Evolutionary conservation across 2,797 vertebrate species (phyloP).

Genomic region (Chelon labrosus): DNA sequence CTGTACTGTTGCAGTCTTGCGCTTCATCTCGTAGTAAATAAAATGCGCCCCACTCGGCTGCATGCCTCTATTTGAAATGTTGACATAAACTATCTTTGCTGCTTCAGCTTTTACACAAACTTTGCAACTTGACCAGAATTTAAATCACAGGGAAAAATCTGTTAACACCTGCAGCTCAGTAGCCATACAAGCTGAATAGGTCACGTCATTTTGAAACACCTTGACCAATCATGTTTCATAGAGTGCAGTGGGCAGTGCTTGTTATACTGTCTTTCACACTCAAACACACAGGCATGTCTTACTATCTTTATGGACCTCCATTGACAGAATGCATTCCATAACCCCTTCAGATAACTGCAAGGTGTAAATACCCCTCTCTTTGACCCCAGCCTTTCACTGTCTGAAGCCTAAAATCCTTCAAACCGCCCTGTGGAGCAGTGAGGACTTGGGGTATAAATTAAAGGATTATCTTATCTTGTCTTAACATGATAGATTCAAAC

Average conservation of each 20-base stretch:
- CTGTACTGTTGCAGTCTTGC: too few relatives aligned
- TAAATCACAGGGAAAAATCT: neutral
- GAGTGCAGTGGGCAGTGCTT: constrained; percentile 18
- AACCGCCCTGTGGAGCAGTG: neutral
- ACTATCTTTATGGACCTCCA: neutral
- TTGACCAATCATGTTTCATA: constrained; percentile 29
- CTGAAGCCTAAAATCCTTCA: neutral
- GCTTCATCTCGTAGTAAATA: too few relatives aligned
- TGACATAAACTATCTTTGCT: too few relatives aligned
- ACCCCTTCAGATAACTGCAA: neutral
- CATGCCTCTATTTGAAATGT: too few relatives aligned
- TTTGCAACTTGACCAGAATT: neutral
- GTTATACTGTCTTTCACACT: constrained; percentile 27
- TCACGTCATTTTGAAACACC: constrained; percentile 33
- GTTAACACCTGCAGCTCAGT: constrained; percentile 11
- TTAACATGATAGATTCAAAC: neutral
- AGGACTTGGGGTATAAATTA: neutral
- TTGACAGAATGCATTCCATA: neutral
- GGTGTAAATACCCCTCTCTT: neutral
- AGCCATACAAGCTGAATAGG: neutral
- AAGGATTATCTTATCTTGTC: too few relatives aligned
- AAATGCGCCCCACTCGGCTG: too few relatives aligned
- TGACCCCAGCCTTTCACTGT: neutral
- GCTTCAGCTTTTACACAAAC: too few relatives aligned
- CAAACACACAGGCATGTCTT: neutral